These are phyloP conservation scores for Penaeus japonicus DNA, from an alignment of 1,140 invertebrate genomes.

Conservation along the genomic window DNA sequence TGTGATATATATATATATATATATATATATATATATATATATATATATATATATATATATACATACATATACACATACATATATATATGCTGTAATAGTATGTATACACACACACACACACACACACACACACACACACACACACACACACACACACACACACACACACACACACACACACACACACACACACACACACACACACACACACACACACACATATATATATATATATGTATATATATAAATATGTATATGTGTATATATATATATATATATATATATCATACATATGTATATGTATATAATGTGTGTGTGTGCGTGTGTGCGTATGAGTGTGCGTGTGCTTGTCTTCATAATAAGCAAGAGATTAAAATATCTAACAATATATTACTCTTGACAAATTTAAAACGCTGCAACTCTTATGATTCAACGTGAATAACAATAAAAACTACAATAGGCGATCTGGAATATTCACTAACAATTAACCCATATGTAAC, in stretches of 20 bases:
- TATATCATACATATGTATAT: not conserved
- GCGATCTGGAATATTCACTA: no score
- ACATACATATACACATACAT: not conserved
- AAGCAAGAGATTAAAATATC: no score
- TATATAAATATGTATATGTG: not conserved
- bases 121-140: not conserved
- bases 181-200: not conserved
- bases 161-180: not conserved
- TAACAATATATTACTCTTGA: no score
- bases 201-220: not conserved
- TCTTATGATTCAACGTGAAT: no score
- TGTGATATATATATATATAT: not conserved
- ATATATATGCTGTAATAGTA: not conserved
- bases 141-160: not conserved
- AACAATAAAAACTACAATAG: no score
- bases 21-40: no score
- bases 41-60: slow-evolving; percentile 6
- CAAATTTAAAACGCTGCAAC: no score
- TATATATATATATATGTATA: not conserved
- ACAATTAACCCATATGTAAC: no score
- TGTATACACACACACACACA: not conserved
- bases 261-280: not conserved
- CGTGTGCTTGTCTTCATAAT: not conserved
- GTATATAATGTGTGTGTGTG: not conserved
- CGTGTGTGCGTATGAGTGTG: not conserved